phyloP scores from a whole-genome alignment of 2,888 invertebrate genomes.

The Dioctria linearis region DNA sequence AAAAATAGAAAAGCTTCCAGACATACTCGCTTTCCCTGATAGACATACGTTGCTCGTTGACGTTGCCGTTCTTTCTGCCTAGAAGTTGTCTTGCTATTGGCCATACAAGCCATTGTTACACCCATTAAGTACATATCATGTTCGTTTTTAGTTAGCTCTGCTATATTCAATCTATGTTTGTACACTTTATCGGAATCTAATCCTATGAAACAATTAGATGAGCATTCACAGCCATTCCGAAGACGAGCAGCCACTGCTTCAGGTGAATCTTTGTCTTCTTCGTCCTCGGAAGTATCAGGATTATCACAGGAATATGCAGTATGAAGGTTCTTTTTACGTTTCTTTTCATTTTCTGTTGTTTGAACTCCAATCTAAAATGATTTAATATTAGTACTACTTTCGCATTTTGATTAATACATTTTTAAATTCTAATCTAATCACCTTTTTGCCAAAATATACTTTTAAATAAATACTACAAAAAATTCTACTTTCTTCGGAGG shows the following conservation, averaged over 20 bases:
- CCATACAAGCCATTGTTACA: conserved; percentile 85
- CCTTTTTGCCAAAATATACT: too few relatives aligned
- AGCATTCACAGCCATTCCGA: conserved; percentile 82
- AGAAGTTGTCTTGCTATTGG: conserved; percentile 77
- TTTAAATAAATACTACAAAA: too few relatives aligned
- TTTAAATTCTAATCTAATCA: too few relatives aligned
- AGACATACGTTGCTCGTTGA: conserved; percentile 82
- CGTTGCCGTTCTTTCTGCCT: conserved; percentile 82
- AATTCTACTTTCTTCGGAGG: too few relatives aligned
- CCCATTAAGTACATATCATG: conserved; percentile 90
- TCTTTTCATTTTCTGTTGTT: background rate
- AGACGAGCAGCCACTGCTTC: conserved; percentile 83
- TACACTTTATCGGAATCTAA: conserved; percentile 83
- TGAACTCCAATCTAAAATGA: background rate
- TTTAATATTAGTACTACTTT: too few relatives aligned
- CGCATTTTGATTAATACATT: too few relatives aligned
- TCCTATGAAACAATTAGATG: conserved; percentile 83
- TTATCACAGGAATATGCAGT: conserved; percentile 57
- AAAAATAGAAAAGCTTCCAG: conserved; percentile 84
- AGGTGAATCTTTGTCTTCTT: conserved; percentile 63
- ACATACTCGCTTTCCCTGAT: conserved; percentile 84
- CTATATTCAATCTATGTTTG: conserved; percentile 83
- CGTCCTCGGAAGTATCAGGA: conserved; percentile 53
- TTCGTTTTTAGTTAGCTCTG: conserved; percentile 84
- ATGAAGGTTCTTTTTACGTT: background rate